Evolutionary conservation across 2,113 vertebrate genomes (phyloP), one percentile per base, ranked within the genome.

Genomic region (Poicephalus gulielmi): DNA sequence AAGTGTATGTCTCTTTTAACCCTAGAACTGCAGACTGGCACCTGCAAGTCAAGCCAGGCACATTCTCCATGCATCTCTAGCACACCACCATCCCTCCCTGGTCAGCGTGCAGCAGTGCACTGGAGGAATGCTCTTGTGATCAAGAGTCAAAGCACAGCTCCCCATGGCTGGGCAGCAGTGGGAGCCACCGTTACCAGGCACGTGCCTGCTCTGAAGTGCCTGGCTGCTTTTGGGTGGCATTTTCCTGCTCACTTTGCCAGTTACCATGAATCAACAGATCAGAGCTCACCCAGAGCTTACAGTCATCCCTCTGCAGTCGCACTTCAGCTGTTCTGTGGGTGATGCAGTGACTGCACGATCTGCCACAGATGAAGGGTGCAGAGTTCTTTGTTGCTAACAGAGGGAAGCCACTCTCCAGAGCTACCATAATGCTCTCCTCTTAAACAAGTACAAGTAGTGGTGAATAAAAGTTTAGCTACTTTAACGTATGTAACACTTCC

Each of bases 181-280:
- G 68, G 11, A 87, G 82, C 53, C 39, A 7, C 70, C 4, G 11
- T 28, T 41, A 7, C 74, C 11, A 49, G 63, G 68, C 73, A n/a
- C 13, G 0, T 0, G n/a, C 22, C 44, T 1, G 2, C 44, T 20
- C 59, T 7, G 2, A 37, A 8, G 1, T 6, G 35, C 43, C 55
- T 10, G 8, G 60, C 66, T 85, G 67, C 83, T 46, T 18, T n/a
- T 2, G 10, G 20, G 39, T 57, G 62, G 35, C 66, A 33, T 64
- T 52, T 53, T 66, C 39, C 59, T 53, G 80, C 59, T 70, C 5
- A 0, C 37, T 83, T 37, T 78, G n/a, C 37, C 86, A 62, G 52
- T 11, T 24, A 13, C n/a, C 17, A 1, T 1, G 14, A 84, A 52
- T 31, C 11, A 3, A 28, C 5, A 44, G 69, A 1, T 12, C 27